phyloP scores from a whole-genome alignment of 2,797 vertebrate species.

The Paratrypauchen microcephalus region DNA sequence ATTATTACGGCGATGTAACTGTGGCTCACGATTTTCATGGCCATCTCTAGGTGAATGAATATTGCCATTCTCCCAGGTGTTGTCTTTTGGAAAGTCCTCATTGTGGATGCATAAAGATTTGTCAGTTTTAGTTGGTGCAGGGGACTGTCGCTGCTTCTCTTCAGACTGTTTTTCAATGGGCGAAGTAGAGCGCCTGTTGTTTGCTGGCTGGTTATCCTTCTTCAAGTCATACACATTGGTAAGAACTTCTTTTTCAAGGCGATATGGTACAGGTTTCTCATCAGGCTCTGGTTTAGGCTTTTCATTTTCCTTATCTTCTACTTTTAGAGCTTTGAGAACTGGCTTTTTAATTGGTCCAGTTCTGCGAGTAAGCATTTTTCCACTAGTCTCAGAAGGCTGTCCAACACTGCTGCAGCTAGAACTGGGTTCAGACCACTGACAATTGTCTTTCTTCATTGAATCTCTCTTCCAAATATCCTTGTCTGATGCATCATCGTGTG shows the following conservation, averaged over 20 bases:
- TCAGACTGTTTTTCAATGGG: conserved; percentile 78
- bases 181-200: conserved; percentile 66
- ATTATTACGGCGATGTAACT: conserved; percentile 88
- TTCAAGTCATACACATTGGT: conserved; percentile 83
- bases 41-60: conserved; percentile 71
- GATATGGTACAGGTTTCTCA: conserved; percentile 81
- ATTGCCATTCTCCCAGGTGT: conserved; percentile 78
- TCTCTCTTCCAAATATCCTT: conserved; percentile 90
- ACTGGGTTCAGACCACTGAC: conserved; percentile 81
- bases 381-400: conserved; percentile 83
- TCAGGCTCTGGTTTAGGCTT: conserved; percentile 87
- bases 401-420: conserved; percentile 70
- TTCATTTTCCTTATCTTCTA: conserved; percentile 96
- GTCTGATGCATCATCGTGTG: conserved; percentile 64
- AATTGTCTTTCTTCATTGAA: conserved; percentile 71
- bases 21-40: conserved; percentile 73
- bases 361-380: conserved; percentile 82
- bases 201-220: conserved; percentile 76
- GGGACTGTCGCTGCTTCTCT: conserved; percentile 62
- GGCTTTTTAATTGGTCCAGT: conserved; percentile 98
- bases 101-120: conserved; percentile 66
- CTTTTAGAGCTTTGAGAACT: conserved; percentile 95
- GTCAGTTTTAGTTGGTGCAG: conserved; percentile 71
- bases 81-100: conserved; percentile 78
- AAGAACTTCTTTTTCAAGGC: conserved; percentile 82